These are phyloP conservation scores for Eleutherodactylus coqui DNA, from an alignment of 2,797 vertebrate genomes.

Conservation along the genomic window DNA sequence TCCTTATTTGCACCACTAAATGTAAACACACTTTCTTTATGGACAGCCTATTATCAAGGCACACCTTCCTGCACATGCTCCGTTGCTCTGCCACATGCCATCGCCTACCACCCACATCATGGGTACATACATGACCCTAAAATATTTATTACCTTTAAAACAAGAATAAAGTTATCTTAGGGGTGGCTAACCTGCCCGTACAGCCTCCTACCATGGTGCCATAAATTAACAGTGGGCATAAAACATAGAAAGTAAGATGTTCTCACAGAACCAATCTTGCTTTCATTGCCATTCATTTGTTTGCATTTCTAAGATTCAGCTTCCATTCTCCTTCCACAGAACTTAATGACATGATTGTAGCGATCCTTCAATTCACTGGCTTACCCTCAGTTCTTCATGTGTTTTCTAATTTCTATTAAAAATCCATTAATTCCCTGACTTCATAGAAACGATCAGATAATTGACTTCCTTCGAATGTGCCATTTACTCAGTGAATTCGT, in stretches of 20 bases:
- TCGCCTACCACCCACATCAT: no score
- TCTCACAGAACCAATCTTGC: background rate
- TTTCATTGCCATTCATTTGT: background rate
- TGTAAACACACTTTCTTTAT: no score
- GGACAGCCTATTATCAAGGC: no score
- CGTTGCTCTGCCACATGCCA: no score
- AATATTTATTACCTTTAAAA: no score
- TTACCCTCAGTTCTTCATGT: background rate
- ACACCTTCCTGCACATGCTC: no score
- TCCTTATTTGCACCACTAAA: no score
- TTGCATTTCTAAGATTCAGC: background rate
- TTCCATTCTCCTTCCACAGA: background rate
- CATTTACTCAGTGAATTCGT: background rate
- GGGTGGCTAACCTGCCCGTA: no score
- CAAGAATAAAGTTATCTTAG: no score
- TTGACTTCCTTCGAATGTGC: background rate
- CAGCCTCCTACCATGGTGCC: no score
- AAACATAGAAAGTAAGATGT: background rate
- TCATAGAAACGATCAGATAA: slow-evolving; percentile 1
- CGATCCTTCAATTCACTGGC: slow-evolving; percentile 7
- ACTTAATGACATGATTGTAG: background rate
- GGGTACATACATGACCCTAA: no score
- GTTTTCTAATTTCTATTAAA: background rate
- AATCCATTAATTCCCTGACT: slow-evolving; percentile 2
- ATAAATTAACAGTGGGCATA: background rate